These are phyloP conservation scores for Ceyx margarethae DNA, from an alignment of 2,113 vertebrate genomes.

Conservation along the genomic window DNA sequence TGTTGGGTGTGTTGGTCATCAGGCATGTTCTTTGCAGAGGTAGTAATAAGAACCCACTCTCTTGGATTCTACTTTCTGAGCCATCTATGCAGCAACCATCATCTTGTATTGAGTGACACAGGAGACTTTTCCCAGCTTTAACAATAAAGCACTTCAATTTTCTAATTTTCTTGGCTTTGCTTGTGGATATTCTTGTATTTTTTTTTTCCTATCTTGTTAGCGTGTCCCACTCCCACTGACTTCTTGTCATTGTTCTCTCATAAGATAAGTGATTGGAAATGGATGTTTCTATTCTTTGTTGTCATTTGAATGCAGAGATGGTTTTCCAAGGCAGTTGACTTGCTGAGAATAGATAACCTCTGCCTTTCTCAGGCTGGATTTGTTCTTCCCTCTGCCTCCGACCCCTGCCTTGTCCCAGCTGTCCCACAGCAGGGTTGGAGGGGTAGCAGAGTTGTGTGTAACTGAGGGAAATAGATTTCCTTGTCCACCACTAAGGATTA, in stretches of 20 bases:
- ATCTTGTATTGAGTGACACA: neutral
- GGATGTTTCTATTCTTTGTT: neutral
- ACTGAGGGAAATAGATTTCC: neutral
- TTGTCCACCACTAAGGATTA: neutral
- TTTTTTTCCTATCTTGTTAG: neutral
- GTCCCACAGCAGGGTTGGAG: neutral
- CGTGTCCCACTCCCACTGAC: neutral
- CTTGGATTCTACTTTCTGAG: neutral
- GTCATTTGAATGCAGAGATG: neutral
- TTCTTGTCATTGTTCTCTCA: conserved; percentile 27
- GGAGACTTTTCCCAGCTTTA: neutral
- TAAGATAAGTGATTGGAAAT: conserved; percentile 10
- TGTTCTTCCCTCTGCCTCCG: neutral
- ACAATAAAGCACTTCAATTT: neutral
- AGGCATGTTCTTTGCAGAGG: neutral
- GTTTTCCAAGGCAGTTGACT: conserved; percentile 11
- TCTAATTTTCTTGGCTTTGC: conserved; percentile 28
- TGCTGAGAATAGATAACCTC: conserved; percentile 1
- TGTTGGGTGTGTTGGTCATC: neutral
- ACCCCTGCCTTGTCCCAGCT: neutral
- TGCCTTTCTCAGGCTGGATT: neutral
- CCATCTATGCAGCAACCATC: neutral
- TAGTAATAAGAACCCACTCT: neutral
- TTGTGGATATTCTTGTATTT: neutral
- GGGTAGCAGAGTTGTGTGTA: neutral